Evolutionary conservation across 2,797 vertebrate genomes (phyloP), one percentile per base, ranked within the genome.

Genomic region (Tenualosa ilisha): DNA sequence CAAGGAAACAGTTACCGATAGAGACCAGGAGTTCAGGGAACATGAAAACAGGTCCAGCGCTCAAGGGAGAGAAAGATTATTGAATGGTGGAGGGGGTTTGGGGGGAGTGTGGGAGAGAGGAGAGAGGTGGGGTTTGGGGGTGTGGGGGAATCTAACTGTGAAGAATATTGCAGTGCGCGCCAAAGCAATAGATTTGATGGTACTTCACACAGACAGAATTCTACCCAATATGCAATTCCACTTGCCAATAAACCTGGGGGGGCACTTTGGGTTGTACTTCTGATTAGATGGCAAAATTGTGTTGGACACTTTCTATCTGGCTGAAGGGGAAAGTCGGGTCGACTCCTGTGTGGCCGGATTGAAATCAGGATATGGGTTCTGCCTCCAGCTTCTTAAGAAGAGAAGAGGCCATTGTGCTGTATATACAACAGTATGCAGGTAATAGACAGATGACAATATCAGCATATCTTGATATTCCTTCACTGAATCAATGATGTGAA

Each of bases 1-100:
- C 94, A 88, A 90, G 94, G 95, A 92, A 93, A 96, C 94, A 89
- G 94, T 95, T 93, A 94, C 93, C 86, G 91, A 91, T 92, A 90
- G 94, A 94, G 93, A 94, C 93, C 85, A 82, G 86, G 88, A 92
- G 89, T 93, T 92, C 82, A 85, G 85, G 85, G 89, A 93, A 92
- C 89, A 81, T 59, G 90, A 89, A 91, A 88, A 89, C 89, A 89
- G 86, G 86, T 88, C 81, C 89, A 88, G 85, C 86, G 89, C 91
- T 90, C 86, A 89, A 89, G 89, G 88, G 89, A 90, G 84, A 87
- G 72, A 82, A 56, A 84, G 85, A 89, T 91, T 91, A 93, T 90
- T 90, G 91, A 90, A 91, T 89, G 89, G 86, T 37, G 86, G 43
- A 51, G 82, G 81, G 82, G 61, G 53, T 72, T 85, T 83, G 88